Evolutionary conservation across 2,888 invertebrate genomes (phyloP), one percentile per base, ranked within the genome.

Genomic region (Anaspis maculata): DNA sequence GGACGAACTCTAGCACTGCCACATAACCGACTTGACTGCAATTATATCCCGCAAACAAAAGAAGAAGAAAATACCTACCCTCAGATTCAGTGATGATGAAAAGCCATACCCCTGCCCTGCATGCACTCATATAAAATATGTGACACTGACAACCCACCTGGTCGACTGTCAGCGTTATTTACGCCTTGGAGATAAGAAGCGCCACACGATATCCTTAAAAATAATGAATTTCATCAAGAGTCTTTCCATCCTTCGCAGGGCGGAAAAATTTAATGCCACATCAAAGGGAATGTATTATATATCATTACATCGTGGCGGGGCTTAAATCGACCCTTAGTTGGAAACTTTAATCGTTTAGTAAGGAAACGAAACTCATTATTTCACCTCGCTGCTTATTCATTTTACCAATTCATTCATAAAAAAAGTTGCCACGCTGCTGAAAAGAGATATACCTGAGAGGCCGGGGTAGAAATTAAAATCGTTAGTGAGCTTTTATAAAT

Each of bases 261-360:
- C 28, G 34, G 48, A 48, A 45, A 49, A 49, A 52, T 49, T 48
- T 49, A 47, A 54, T 49, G 48, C 44, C 37, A 44, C 50, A 52
- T 54, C 54, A 54, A 54, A 54, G 51, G 32, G 50, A 46, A 41
- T 45, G 37, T 44, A 49, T 47, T 47, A 49, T 45, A 40, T 46
- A 37, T 46, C 46, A 45, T 49, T 45, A 49, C 37, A 26, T 31
- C 30, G 39, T 36, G 15, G 40, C 38, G 32, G 34, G 27, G 32
- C 22, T 25, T 27, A 22, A 31, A 27, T 34, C 31, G 32, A 37
- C 36, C 31, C 37, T 37, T 23, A 25, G 29, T 14, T 25, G 35
- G 28, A 29, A 39, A 39, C 31, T 35, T 35, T 36, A 32, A 31
- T 36, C 10, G 28, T 13, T 39, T 39, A 19, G 5, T 33, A 32